Conservation (phyloP, 2,113 vertebrate genomes). For the Lamprologus sp. region DNA sequence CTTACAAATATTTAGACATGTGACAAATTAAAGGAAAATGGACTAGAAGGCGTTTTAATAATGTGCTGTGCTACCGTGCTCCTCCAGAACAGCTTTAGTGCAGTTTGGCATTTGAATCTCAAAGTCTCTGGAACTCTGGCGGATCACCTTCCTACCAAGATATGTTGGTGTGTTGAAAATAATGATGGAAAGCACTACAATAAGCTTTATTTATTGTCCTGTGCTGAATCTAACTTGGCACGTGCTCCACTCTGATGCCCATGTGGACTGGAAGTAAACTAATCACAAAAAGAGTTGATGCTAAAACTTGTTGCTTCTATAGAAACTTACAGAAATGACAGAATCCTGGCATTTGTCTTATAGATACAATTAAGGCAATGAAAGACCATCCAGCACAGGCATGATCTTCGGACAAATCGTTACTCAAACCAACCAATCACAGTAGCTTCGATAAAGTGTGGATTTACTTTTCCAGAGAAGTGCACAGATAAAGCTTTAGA, state of each 20-base stretch:
- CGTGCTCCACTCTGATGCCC: neutral
- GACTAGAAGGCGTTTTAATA: neutral
- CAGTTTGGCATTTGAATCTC: neutral
- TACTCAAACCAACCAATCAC: neutral
- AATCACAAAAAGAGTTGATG: neutral
- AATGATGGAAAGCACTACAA: neutral
- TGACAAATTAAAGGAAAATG: neutral
- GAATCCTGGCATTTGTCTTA: neutral
- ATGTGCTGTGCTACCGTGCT: neutral
- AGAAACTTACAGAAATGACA: neutral
- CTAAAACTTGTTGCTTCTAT: neutral
- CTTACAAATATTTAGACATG: neutral
- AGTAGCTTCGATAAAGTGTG: neutral
- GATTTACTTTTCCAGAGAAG: neutral
- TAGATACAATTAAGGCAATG: neutral
- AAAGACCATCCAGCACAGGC: neutral
- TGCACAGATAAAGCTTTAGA: neutral
- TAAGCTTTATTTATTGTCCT: neutral
- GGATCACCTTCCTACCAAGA: rapidly evolving
- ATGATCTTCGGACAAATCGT: neutral
- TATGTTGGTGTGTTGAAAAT: neutral
- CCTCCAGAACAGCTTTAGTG: neutral
- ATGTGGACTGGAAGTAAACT: neutral
- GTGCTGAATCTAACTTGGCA: neutral
- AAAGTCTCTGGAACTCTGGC: too few relatives aligned